Evolutionary conservation across 2,113 vertebrate genomes (phyloP).

Genomic region (Litocranius walleri): DNA sequence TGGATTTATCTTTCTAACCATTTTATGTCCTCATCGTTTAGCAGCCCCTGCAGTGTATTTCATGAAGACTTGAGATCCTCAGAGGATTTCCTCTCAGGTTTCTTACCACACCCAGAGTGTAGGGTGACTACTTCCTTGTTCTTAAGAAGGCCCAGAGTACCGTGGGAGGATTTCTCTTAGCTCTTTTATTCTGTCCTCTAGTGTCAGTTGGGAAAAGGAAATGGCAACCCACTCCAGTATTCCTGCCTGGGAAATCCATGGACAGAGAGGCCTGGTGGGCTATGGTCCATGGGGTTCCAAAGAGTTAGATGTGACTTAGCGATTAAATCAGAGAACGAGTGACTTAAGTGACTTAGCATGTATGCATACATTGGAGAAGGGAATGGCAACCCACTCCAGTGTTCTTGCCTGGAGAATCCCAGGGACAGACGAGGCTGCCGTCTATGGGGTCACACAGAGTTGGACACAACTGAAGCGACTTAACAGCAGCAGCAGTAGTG

Average conservation of each 20-base stretch:
- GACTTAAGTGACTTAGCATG: not conserved
- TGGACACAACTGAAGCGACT: fast-evolving
- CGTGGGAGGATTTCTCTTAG: not conserved
- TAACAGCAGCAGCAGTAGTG: not conserved
- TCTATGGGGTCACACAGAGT: not conserved
- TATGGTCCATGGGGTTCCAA: not conserved
- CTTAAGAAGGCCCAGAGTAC: not conserved
- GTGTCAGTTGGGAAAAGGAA: not conserved
- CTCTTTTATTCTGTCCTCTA: not conserved
- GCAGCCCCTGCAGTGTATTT: not conserved
- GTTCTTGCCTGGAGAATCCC: not conserved
- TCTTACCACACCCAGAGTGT: not conserved
- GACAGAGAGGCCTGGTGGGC: not conserved
- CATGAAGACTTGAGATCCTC: not conserved
- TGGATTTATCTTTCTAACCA: not conserved
- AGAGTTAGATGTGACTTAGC: not conserved
- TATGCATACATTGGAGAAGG: not conserved
- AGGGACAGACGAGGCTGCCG: not conserved
- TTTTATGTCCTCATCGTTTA: not conserved
- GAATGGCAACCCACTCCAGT: not conserved
- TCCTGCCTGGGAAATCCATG: not conserved
- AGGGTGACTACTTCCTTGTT: not conserved
- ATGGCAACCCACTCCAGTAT: not conserved
- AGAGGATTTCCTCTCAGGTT: not conserved
- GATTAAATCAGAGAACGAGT: not conserved